Conservation (phyloP, 2,113 vertebrate genomes). For the chimpanzee (Pan troglodytes) region DNA sequence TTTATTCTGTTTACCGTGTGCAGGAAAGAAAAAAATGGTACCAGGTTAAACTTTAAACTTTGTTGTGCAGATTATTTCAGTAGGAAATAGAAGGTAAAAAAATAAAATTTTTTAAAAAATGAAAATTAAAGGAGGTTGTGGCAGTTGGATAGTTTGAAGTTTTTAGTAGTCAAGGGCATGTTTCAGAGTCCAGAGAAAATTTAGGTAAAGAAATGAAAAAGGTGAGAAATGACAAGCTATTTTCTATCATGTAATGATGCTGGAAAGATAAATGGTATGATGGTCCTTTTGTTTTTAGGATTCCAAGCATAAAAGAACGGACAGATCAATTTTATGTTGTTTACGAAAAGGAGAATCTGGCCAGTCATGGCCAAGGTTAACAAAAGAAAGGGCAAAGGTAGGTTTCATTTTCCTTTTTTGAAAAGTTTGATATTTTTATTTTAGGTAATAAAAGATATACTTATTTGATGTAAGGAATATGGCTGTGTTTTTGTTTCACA, state of each 20-base stretch:
- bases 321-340: conserved; percentile 97
- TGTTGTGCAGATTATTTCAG: too few relatives aligned
- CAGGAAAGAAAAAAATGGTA: not conserved
- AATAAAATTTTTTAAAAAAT: too few relatives aligned
- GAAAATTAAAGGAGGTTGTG: not conserved
- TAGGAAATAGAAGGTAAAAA: too few relatives aligned
- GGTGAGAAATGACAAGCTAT: not conserved
- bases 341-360: conserved; percentile 97
- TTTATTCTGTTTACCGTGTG: not conserved
- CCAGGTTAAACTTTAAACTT: not conserved
- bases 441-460: not conserved
- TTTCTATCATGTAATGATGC: not conserved
- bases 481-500: not conserved
- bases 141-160: not conserved
- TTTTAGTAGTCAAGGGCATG: not conserved
- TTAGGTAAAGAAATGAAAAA: not conserved
- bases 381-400: conserved; percentile 97
- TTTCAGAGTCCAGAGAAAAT: not conserved
- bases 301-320: conserved; percentile 98
- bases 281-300: conserved; percentile 83
- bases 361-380: conserved; percentile 95
- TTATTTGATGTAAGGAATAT: not conserved
- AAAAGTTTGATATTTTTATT: not conserved
- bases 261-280: not conserved
- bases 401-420: not conserved